A percentile compares a stretch with the other conserved stretches of the same genome.
Conservation (phyloP, 2,888 invertebrate species). For the Ametastegia equiseti region DNA sequence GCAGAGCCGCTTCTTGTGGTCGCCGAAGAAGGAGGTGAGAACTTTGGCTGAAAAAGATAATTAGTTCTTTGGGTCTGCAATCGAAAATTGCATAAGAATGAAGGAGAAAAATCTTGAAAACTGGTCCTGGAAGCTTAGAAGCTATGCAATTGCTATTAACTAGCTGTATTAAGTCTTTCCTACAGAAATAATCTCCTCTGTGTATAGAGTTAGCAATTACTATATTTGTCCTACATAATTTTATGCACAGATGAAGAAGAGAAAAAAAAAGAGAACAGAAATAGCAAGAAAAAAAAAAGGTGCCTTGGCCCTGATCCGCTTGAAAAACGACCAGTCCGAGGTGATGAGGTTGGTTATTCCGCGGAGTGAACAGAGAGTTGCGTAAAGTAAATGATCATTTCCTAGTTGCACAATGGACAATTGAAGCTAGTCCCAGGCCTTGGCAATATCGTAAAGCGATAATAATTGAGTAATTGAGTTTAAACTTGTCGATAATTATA, state of each 20-base stretch:
- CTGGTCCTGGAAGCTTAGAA: too few species aligned
- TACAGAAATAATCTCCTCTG: too few species aligned
- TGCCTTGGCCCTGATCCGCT: conserved; percentile 29
- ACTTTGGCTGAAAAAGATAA: background rate
- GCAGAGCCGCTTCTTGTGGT: conserved; percentile 84
- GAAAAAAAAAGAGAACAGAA: background rate
- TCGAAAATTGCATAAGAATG: background rate
- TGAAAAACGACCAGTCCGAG: conserved; percentile 2
- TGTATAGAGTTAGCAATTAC: too few species aligned
- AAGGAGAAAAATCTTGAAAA: background rate
- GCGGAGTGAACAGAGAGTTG: background rate
- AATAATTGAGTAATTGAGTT: background rate
- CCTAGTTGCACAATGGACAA: conserved; percentile 2
- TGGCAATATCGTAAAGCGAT: background rate
- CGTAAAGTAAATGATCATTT: background rate
- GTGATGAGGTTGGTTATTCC: background rate
- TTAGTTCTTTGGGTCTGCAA: background rate
- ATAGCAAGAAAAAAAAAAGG: background rate
- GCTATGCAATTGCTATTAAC: too few species aligned
- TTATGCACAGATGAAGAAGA: background rate
- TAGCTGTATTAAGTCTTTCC: too few species aligned
- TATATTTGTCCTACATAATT: conserved; percentile 22
- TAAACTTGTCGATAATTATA: background rate
- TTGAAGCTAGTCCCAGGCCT: background rate
- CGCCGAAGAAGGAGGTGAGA: conserved; percentile 81